Evolutionary conservation across 2,888 invertebrate species (phyloP).

Genomic region (Oscheius sp.): DNA sequence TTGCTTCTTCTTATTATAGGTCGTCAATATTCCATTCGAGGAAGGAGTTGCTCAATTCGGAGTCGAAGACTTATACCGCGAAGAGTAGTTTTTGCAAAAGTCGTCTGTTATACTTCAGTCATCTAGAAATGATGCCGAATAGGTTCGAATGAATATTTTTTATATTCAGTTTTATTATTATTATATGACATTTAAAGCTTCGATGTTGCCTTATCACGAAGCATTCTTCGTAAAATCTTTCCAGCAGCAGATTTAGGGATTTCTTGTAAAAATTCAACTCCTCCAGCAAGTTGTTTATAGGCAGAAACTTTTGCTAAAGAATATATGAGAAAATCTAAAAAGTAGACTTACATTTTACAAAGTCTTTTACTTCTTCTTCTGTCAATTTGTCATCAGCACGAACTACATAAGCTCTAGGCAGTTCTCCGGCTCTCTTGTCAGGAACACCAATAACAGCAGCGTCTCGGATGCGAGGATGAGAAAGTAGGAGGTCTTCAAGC

Average conservation of each 20-base stretch:
- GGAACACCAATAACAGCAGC: conserved; percentile 80
- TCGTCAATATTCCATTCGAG: conserved; percentile 67
- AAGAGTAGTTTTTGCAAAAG: too few relatives aligned
- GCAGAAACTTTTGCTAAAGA: conserved; percentile 78
- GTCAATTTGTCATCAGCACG: conserved; percentile 41
- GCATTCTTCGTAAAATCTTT: conserved; percentile 79
- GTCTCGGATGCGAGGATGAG: conserved; percentile 80
- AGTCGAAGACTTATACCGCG: conserved; percentile 67
- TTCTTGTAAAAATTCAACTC: conserved; percentile 78
- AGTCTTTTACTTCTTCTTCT: conserved; percentile 48
- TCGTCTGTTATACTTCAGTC: neutral
- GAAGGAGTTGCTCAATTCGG: conserved; percentile 68
- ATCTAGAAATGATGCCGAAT: neutral
- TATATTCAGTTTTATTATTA: conserved; percentile 11
- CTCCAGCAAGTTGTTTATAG: conserved; percentile 80
- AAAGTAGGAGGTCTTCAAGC: conserved; percentile 82
- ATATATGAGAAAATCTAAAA: too few relatives aligned
- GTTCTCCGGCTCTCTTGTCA: conserved; percentile 46
- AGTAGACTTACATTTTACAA: conserved; percentile 44
- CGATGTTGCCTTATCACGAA: conserved; percentile 36
- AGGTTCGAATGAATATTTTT: conserved; percentile 16
- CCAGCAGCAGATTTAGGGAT: conserved; percentile 83
- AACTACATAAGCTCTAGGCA: conserved; percentile 50
- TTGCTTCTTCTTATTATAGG: too few relatives aligned
- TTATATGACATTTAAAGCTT: conserved; percentile 18